Base-by-base conservation (phyloP, 2,113 vertebrate genomes). In the Morone saxatilis region DNA sequence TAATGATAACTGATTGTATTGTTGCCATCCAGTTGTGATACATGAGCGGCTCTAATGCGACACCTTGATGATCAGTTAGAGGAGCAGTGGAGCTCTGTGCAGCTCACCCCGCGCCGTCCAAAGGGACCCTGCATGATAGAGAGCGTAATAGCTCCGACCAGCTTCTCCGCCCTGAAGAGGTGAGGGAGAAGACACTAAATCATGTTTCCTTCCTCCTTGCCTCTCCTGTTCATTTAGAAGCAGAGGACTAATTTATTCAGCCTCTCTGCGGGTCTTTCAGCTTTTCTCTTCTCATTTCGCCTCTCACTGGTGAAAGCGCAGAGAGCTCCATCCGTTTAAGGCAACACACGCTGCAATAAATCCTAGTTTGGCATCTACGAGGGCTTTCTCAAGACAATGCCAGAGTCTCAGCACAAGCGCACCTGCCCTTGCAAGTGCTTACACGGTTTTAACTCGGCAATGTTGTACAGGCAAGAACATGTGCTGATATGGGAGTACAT, bases 311-410 rank as follows among this genome's bases (percentile, higher is more conserved):
- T 63, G 78, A 88, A 81, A 89, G 62, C 7, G 36, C 48, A 54
- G 71, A 74, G 89, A 54, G 84, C 83, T 90, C 86, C 83, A 88
- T 89, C 38, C 31, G 38, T 93, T 94, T 90, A 91, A 68, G 78
- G 78, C 47, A 66, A 86, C 76, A 36, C 9, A 63, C 6, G 19
- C 51, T 36, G 81, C 77, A 71, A 88, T 90, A 88, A 91, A 94
- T 89, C 86, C 60, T 43, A 16, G 76, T 61, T 17, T 60, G 84
- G 85, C 70, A 63, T 80, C 48, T n/a, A n/a, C 4, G 0, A 72
- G 51, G 47, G 66, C 71, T 71, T 85, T 54, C 60, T 70, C 19
- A 31, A 74, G 72, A 59, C 69, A 78, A 50, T 22, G 6, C 38
- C 4, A 40, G 50, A 51, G 67, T 40, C 62, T 82, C 43, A 47